Evolutionary conservation across 2,113 vertebrate species (phyloP), one percentile per base, ranked within the genome.

Genomic region (Stigmatopora nigra): DNA sequence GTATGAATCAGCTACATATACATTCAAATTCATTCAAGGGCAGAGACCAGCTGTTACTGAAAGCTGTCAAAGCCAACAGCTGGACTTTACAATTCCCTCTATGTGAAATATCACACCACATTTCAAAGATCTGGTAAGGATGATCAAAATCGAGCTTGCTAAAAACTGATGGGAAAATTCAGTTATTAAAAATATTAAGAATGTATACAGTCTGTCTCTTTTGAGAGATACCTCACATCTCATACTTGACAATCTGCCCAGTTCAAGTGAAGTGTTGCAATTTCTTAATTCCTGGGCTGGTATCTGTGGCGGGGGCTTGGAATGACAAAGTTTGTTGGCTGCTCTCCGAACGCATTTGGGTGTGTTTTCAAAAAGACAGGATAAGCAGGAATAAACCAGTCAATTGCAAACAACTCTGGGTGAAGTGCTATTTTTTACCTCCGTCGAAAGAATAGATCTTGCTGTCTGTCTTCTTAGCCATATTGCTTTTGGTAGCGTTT

Each of bases 31-130:
- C 31, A 67, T 60, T 69, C 52, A 68, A 0, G 19, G 19, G 60
- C 53, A 64, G n/a, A 67, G 68, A 78, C 78, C 79, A 84, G 86
- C 82, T 87, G 82, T 84, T 73, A 74, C 72, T 67, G 65, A 55
- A 77, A 82, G 71, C 75, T 82, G 83, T 79, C 75, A 72, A 71
- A 76, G 25, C 41, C 76, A 86, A 83, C 91, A 89, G 88, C 90
- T 92, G 91, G 88, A 89, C 75, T 82, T 71, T 87, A 86, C 89
- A 86, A 73, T 86, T 91, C 84, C 56, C 75, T 79, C 7, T 65
- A 71, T 17, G 83, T 86, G 79, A 89, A 90, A 92, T 83, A 85
- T 91, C 87, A 91, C 89, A 90, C 80, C 78, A 65, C 70, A 86
- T 86, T 83, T 83, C 80, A 81, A 74, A 64, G 72, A 82, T 75